Evolutionary conservation across 2,888 invertebrate species (phyloP).

Genomic region (Stramonita haemastoma): DNA sequence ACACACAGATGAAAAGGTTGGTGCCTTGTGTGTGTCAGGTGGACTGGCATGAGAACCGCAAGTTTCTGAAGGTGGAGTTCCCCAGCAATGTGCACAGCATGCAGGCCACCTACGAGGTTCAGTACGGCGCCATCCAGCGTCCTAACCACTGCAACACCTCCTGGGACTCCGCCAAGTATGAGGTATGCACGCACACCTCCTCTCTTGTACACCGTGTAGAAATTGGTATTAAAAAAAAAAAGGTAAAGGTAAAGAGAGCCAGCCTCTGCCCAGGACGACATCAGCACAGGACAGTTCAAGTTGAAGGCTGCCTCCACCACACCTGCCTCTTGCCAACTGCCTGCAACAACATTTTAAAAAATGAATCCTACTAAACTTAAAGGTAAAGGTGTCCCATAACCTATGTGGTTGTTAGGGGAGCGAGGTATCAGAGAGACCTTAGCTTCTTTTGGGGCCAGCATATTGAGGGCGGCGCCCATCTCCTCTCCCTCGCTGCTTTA

Average conservation of each 20-base stretch:
- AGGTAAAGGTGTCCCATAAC: too few relatives aligned
- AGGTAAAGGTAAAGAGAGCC: too few relatives aligned
- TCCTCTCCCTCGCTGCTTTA: too few relatives aligned
- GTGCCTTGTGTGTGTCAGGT: slow-evolving; percentile 62
- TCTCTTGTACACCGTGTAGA: too few relatives aligned
- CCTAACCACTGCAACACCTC: slow-evolving; percentile 80
- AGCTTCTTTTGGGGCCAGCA: too few relatives aligned
- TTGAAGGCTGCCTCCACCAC: slow-evolving; percentile 77
- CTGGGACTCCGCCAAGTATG: slow-evolving; percentile 80
- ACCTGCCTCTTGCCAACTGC: slow-evolving; percentile 76
- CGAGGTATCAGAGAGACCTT: too few relatives aligned
- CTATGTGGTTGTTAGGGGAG: too few relatives aligned
- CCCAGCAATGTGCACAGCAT: slow-evolving; percentile 75
- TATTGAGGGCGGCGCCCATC: too few relatives aligned
- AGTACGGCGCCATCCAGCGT: slow-evolving; percentile 78
- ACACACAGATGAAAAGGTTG: background rate
- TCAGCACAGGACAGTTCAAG: slow-evolving; percentile 74
- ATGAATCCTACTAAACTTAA: too few relatives aligned
- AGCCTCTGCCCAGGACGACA: background rate
- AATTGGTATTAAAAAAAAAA: too few relatives aligned
- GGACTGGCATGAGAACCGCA: slow-evolving; percentile 79
- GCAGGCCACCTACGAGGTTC: slow-evolving; percentile 79
- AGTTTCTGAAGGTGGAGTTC: slow-evolving; percentile 80
- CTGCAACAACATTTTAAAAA: slow-evolving; percentile 62
- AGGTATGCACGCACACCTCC: slow-evolving; percentile 68